These are phyloP conservation scores for Microctonus brassicae DNA, from an alignment of 2,888 invertebrate genomes.

Conservation along the genomic window DNA sequence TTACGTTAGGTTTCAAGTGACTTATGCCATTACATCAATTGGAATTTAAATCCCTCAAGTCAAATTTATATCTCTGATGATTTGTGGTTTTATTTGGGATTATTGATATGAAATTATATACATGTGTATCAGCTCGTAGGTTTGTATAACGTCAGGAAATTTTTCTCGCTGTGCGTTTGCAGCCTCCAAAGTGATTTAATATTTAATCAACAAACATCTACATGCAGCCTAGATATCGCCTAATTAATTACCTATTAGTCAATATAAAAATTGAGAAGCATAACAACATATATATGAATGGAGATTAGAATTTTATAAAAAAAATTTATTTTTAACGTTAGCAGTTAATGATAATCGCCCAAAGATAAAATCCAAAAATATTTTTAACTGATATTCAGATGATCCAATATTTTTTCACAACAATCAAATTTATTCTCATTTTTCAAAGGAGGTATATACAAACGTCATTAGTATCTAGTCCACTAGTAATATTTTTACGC, in stretches of 20 bases:
- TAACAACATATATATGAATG: not conserved
- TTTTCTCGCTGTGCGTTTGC: too few relatives aligned
- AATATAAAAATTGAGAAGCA: not conserved
- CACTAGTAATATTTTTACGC: conserved; percentile 38
- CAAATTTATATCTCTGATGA: not conserved
- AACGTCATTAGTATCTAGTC: conserved; percentile 36
- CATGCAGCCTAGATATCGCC: not conserved
- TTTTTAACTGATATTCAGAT: conserved; percentile 59
- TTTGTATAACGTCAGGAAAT: too few relatives aligned
- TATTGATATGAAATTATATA: too few relatives aligned
- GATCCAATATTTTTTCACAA: conserved; percentile 53
- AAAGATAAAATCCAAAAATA: conserved; percentile 66
- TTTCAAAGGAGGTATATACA: not conserved
- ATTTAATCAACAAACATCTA: too few relatives aligned
- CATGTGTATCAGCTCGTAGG: too few relatives aligned
- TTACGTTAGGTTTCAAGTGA: not conserved
- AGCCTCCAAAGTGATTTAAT: too few relatives aligned
- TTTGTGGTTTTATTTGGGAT: not conserved
- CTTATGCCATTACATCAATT: not conserved
- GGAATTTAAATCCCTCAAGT: not conserved
- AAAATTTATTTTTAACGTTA: conserved; percentile 28
- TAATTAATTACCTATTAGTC: not conserved
- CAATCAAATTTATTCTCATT: conserved; percentile 4
- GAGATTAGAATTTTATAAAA: not conserved
- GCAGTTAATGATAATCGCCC: conserved; percentile 57